Base-by-base conservation (phyloP, 2,113 vertebrate genomes). In the Theropithecus gelada region DNA sequence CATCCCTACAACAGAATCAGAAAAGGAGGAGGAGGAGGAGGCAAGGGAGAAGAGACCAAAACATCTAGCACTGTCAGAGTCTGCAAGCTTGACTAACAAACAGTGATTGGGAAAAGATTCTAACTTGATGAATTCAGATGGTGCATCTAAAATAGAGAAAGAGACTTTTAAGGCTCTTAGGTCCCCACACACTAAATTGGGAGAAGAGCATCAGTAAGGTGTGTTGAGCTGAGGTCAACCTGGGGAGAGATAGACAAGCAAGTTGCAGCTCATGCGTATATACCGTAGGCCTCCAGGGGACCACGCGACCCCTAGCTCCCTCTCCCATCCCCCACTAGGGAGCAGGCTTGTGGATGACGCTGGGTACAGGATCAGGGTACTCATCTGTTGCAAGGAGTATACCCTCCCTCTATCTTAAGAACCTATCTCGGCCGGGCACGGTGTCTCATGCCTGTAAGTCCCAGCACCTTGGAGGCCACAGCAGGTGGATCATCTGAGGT, bases 51-150 rank as follows among this genome's bases (percentile, higher is more conserved):
- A 50, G 13, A 79, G 57, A 81, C 8, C 18, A 38, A 25, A 16
- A 16, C 48, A 23, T 1, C 18, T 0, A 61, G 82, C 38, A 6
- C 0, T 0, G 32, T 45, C 5, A 0, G 75, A 8, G n/a, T 27
- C 55, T 5, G n/a, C 20, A 32, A 83, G 68, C 59, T 66, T 64
- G 32, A 7, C 64, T 72, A 75, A 13, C 5, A 32, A 76, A 16
- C 45, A 30, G 43, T 40, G 78, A 10, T 4, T 27, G 13, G 64
- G 61, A 23, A 64, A 79, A 73, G 79, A 93, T 0, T 40, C 38
- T 20, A 32, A n/a, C 4, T 6, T 40, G 72, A 20, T 88, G n/a
- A 57, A 18, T 72, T 72, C 38, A 25, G 43, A 64, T 0, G 50
- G 5, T 8, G 11, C 27, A 72, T 32, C 73, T 18, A 52, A 91